phyloP scores from a whole-genome alignment of 2,888 invertebrate species.

The Drepanosiphum platanoidis region DNA sequence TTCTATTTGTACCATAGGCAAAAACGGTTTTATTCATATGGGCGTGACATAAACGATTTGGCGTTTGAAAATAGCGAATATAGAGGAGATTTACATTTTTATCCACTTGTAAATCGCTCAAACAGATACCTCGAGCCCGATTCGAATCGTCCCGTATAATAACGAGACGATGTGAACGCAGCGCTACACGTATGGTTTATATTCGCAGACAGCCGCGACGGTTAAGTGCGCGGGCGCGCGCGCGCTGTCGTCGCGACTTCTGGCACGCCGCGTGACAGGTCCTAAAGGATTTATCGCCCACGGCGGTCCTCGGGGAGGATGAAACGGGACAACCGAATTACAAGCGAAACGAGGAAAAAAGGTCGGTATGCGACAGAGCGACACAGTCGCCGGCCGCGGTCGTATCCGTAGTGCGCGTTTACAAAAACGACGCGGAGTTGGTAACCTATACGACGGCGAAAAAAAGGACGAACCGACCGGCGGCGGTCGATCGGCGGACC shows the following conservation, averaged over 20 bases:
- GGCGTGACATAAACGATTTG: no score
- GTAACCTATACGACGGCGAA: not conserved
- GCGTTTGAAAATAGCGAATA: no score
- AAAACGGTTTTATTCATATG: no score
- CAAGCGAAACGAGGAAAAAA: not conserved
- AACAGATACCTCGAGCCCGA: no score
- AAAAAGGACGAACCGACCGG: not conserved
- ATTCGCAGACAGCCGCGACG: not conserved
- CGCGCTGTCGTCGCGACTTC: not conserved
- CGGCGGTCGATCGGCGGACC: constrained; percentile 10
- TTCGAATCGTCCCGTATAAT: no score
- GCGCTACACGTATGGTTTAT: no score
- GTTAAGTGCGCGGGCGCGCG: not conserved
- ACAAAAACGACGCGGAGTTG: no score
- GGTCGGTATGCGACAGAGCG: no score
- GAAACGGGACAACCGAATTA: not conserved
- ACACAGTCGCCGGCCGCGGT: not conserved
- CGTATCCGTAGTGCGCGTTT: not conserved
- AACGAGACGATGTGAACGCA: no score
- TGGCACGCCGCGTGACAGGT: not conserved
- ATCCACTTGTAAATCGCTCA: no score
- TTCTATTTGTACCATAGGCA: no score
- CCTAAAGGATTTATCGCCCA: not conserved
- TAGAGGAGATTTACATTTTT: no score
- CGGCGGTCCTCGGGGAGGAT: not conserved